Base-by-base conservation (phyloP, 2,113 vertebrate genomes). In the Phalacrocorax pelagicus region DNA sequence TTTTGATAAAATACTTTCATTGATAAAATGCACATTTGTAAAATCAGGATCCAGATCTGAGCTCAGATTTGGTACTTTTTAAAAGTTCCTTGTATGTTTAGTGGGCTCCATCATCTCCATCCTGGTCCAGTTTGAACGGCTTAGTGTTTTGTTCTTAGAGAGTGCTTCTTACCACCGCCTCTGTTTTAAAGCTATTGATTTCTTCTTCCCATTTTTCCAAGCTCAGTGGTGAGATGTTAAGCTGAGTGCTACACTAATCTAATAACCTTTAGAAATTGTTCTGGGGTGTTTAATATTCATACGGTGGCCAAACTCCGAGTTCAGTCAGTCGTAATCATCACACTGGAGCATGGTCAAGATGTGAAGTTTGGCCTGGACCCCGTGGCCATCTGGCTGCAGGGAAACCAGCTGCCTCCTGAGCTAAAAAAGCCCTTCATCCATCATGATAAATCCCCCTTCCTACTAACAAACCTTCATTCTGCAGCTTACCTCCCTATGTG, bases 371-470 rank as follows among this genome's bases (percentile, higher is more conserved):
- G 96, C 83, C 94, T 86, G 91, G 82, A 95, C 94, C 91, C 81
- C 88, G 57, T 90, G 81, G 82, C 98, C 97, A 98, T 94, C 82
- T 98, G 98, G 81, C 82, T 30, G 3, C 20, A 61, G 69, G 77
- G 38, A 93, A 96, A 95, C 89, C 97, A 98, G 96, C 95, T 98
- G 97, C 88, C 91, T 96, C 94, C 86, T 1, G 9, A 96, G 71
- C 78, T 95, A 91, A 84, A 92, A 96, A 95, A 77, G 75, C 52
- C 84, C 93, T 96, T 97, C 92, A 96, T 95, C 89, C 81, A 61
- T 95, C 86, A 51, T 52, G 91, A 90, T 81, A 96, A 96, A 94
- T 95, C 73, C 61, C 89, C 79, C 92, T 94, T 95, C 66, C 85
- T 83, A 88, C 84, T 66, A 92, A 78, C 63, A 81, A 91, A 74